Base-by-base conservation (phyloP, 2,797 vertebrate genomes). In the Euthynnus affinis region DNA sequence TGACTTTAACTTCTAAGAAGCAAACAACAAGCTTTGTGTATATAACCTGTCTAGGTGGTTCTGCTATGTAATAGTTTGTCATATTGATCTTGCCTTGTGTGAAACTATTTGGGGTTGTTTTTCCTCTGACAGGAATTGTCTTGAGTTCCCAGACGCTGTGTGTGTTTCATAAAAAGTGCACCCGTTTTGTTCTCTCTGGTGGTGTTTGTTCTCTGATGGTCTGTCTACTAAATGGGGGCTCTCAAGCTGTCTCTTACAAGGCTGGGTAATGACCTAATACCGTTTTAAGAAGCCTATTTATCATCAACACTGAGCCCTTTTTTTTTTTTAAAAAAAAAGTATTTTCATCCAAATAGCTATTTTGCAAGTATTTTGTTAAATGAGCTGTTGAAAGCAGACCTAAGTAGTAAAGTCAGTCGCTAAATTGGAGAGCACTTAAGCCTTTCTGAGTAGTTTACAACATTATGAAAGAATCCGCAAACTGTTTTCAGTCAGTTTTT, bases 31-130 rank as follows among this genome's bases (percentile, higher is more conserved):
- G 83, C 80, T 86, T 76, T 85, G 83, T 94, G 93, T 94, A 90
- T 83, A 93, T 94, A 94, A 92, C 81, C 70, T 81, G 87, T 94
- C 82, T 87, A 67, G 72, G 80, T 93, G 87, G 86, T 87, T 93
- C 86, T 91, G 84, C 87, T 87, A 83, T 91, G 78, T 91, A 78
- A 88, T 85, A 80, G 78, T 88, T 83, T 94, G 84, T 91, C 89
- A 84, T 91, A 81, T 93, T 93, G 92, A 92, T 93, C 79, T 83
- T 89, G 77, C 80, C 88, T 76, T 60, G 66, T 90, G 86, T 91
- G 82, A 87, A 83, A 66, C 34, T 84, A 65, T 87, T 69, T 80
- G 55, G 80, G 76, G 63, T 83, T 70, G 67, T 62, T 78, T 29
- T 84, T 79, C 64, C 56, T 87, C 34, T 65, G 78, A 81, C 83